These are phyloP conservation scores for Chromis chromis DNA, from an alignment of 2,797 vertebrate genomes.

Conservation along the genomic window DNA sequence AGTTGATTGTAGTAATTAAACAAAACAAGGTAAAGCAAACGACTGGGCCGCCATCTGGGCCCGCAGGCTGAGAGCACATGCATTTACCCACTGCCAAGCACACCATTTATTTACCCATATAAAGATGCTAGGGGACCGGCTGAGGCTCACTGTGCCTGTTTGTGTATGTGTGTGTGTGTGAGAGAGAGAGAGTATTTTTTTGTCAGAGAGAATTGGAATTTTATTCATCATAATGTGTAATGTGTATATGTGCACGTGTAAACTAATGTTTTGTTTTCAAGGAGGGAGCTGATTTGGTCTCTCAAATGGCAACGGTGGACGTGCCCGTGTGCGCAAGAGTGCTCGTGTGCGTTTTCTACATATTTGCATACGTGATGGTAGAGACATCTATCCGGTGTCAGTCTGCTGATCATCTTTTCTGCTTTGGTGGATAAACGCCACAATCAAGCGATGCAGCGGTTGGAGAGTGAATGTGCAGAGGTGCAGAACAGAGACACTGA, in stretches of 20 bases:
- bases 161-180: conserved; percentile 37
- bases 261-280: conserved; percentile 56
- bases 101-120: conserved; percentile 91
- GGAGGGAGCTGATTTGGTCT: conserved; percentile 21
- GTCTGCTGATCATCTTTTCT: conserved; percentile 64
- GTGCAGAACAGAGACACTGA: conserved; percentile 66
- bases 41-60: conserved; percentile 95
- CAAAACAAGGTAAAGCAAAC: conserved; percentile 99
- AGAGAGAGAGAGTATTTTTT: no score
- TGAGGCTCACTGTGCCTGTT: conserved; percentile 58
- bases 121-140: conserved; percentile 84
- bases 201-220: conserved; percentile 38
- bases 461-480: conserved; percentile 61
- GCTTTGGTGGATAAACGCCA: conserved; percentile 74
- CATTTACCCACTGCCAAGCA: conserved; percentile 93
- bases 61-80: conserved; percentile 90
- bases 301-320: conserved; percentile 10
- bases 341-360: conserved; percentile 3
- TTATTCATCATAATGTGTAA: conserved; percentile 46
- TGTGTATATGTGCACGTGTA: conserved; percentile 16
- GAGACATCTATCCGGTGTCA: conserved; percentile 61
- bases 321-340: conserved; percentile 2
- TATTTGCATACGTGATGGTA: conserved; percentile 63
- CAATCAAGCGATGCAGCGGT: conserved; percentile 52
- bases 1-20: conserved; percentile 99